phyloP scores from a whole-genome alignment of 2,113 vertebrate species.

The Sphaerodactylus townsendi region DNA sequence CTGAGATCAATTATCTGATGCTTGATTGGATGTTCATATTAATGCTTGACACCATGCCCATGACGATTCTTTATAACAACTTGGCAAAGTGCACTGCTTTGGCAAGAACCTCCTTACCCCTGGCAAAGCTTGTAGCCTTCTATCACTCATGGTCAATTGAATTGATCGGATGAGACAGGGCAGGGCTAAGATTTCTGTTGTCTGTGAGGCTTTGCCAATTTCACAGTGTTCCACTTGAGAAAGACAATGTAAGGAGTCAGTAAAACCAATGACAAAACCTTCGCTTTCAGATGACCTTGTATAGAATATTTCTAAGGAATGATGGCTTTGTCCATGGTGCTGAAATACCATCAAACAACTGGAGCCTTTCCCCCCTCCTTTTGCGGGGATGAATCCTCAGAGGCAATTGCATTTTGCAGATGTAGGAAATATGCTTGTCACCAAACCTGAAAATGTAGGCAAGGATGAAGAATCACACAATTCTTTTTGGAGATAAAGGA shows the following conservation, averaged over 20 bases:
- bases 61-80: neutral
- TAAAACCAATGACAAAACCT: neutral
- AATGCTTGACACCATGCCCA: neutral
- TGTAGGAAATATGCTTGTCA: too few relatives aligned
- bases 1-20: neutral
- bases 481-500: neutral
- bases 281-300: neutral
- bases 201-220: conserved; percentile 44
- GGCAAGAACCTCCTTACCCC: conserved; percentile 44
- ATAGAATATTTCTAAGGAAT: conserved; percentile 7
- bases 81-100: neutral
- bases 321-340: neutral
- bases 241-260: neutral
- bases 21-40: neutral
- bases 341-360: neutral
- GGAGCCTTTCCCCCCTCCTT: neutral
- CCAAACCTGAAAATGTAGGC: too few relatives aligned
- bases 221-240: neutral
- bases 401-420: too few relatives aligned
- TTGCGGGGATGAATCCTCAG: too few relatives aligned
- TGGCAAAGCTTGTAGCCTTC: conserved; percentile 33
- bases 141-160: conserved; percentile 37
- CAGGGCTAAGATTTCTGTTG: conserved; percentile 54
- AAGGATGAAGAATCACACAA: neutral
- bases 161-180: conserved; percentile 47